A percentile compares a stretch with the other conserved stretches of the same genome.
Conservation (phyloP, 2,888 invertebrate genomes). For the Colletes collaris region DNA sequence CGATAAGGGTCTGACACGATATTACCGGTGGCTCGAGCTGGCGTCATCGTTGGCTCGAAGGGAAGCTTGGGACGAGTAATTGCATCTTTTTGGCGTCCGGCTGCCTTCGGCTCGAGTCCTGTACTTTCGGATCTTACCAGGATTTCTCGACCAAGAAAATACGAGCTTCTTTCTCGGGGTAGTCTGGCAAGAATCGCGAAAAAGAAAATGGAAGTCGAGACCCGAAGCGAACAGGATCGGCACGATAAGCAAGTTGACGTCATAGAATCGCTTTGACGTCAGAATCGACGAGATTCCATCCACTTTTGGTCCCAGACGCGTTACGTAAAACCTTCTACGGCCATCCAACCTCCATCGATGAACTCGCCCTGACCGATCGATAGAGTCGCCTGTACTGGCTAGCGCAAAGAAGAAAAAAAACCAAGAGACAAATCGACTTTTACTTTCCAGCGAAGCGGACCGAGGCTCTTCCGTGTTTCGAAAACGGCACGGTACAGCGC, state of each 20-base stretch:
- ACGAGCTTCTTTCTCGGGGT: too few species aligned
- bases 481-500: constrained; percentile 18
- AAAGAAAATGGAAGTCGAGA: neutral
- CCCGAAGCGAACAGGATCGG: neutral
- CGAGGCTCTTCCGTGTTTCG: constrained; percentile 41
- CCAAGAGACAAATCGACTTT: neutral
- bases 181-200: neutral
- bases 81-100: too few species aligned
- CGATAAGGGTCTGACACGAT: too few species aligned
- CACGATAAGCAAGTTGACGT: constrained; percentile 1
- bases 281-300: neutral
- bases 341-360: too few species aligned
- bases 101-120: too few species aligned
- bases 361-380: too few species aligned
- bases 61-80: too few species aligned
- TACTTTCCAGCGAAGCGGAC: neutral
- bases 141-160: neutral
- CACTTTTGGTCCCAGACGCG: neutral
- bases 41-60: too few species aligned
- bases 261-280: constrained; percentile 14
- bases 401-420: too few species aligned
- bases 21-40: too few species aligned
- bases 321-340: neutral
- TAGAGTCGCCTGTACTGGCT: too few species aligned
- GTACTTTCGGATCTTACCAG: too few species aligned